Evolutionary conservation across 2,113 vertebrate genomes (phyloP), one percentile per base, ranked within the genome.

Genomic region (Apus apus): DNA sequence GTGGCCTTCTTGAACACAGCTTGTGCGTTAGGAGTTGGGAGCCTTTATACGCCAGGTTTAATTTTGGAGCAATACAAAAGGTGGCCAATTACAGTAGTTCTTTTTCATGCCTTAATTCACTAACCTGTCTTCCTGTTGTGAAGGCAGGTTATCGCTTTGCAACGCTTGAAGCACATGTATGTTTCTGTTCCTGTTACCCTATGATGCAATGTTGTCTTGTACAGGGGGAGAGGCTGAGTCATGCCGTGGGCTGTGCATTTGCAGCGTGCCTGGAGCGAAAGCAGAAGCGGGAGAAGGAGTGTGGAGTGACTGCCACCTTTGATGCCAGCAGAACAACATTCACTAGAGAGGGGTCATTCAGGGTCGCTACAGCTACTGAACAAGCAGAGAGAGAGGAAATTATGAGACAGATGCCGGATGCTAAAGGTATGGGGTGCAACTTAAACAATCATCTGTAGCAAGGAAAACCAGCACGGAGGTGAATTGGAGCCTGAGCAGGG

Each of bases 231-330:
- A 98, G 99, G 65, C 95, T 99, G 97, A 99, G 99, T 94, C 99
- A 99, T 11, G 99, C 99, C 26, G 99, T 99, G 71, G 99, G 99
- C 90, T 99, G 99, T 85, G 99, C 99, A 2, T 99, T 99, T 65
- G 99, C 99, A 17, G 99, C 99, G 5, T 99, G 99, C 94, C 97
- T 99, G 97, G 99, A 99, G 96, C 97, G 99, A 46, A 99, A 99
- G 92, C 99, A 99, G 98, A 99, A 99, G 94, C 97, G 99, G 58
- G 99, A 99, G 97, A 99, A 99, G 97, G 99, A 99, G 97, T 99
- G 99, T 50, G 99, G 99, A 30, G 99, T 99, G 95, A 99, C 99
- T 21, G 99, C 99, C 78, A 99, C 99, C 81, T 99, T 99, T 67
- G 99, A 99, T 93, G 99, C 99, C 96, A 99, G 99, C 98, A 98